A percentile compares a stretch with the other conserved stretches of the same genome.
These are phyloP conservation scores for Chanos chanos DNA, from an alignment of 2,797 vertebrate genomes.

Conservation along the genomic window DNA sequence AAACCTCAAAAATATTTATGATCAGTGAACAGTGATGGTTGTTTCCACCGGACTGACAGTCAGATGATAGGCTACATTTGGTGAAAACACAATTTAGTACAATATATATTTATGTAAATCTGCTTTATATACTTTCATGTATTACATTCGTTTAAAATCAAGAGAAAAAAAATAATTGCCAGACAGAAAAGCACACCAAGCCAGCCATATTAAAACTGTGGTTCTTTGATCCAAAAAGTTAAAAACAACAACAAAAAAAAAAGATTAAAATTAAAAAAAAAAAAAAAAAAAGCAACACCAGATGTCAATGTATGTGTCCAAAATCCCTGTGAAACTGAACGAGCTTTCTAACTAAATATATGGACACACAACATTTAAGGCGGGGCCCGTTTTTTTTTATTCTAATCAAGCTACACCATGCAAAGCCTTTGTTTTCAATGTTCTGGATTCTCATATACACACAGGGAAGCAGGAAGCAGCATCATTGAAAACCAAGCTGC, in stretches of 20 bases:
- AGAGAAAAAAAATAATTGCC: not conserved
- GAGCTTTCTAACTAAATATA: constrained; percentile 26
- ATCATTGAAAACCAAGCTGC: constrained; percentile 29
- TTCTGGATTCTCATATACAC: constrained; percentile 31
- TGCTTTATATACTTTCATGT: constrained; percentile 21
- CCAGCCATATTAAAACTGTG: constrained; percentile 1
- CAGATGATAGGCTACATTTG: constrained; percentile 30
- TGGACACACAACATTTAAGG: constrained; percentile 30
- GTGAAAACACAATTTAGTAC: constrained; percentile 36
- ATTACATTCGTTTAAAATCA: constrained; percentile 20
- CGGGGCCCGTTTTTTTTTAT: too few species aligned
- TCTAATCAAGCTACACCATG: constrained; percentile 23
- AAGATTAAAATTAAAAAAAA: constrained; percentile 16
- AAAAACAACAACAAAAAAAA: constrained; percentile 29
- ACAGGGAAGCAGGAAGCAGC: constrained; percentile 11
- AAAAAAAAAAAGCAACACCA: too few species aligned
- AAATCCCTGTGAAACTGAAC: constrained; percentile 18
- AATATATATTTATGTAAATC: constrained; percentile 32
- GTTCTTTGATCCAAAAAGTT: not conserved
- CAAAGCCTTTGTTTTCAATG: constrained; percentile 23
- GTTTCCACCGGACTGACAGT: constrained; percentile 27
- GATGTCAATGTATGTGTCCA: constrained; percentile 25
- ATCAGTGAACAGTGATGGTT: constrained; percentile 39
- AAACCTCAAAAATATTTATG: constrained; percentile 56
- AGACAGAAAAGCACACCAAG: not conserved